A percentile compares a stretch with the other conserved stretches of the same genome.
Conservation (phyloP, 2,113 vertebrate genomes). For the Balaeniceps rex region DNA sequence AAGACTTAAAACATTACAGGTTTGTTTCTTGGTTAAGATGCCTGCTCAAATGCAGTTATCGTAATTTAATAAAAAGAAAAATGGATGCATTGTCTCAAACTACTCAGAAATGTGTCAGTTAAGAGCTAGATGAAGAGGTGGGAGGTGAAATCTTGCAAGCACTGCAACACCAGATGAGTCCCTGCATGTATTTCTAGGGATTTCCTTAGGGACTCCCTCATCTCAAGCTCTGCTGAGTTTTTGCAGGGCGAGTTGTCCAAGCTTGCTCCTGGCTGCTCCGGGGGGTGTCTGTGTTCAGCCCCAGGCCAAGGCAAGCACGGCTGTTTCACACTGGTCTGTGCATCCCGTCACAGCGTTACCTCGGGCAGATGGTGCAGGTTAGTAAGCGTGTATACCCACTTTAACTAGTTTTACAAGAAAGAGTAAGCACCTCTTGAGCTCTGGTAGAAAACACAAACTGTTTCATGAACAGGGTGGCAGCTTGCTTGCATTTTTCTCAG, state of each 20-base stretch:
- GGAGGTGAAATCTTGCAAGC: not conserved
- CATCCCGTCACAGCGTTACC: accelerated
- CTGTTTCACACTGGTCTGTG: not conserved
- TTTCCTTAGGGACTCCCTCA: no score
- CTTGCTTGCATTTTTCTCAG: not conserved
- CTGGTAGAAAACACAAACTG: not conserved
- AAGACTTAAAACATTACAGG: not conserved
- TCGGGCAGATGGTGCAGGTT: not conserved
- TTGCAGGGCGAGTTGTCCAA: accelerated
- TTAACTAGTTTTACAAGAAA: not conserved
- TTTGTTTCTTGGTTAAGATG: not conserved
- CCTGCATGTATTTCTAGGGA: not conserved
- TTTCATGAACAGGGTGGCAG: not conserved
- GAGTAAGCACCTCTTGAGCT: not conserved
- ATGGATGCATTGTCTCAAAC: not conserved
- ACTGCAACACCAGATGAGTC: not conserved
- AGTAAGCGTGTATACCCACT: accelerated
- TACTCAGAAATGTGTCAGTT: not conserved
- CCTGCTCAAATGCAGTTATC: not conserved
- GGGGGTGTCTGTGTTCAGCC: not conserved
- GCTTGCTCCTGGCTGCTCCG: not conserved
- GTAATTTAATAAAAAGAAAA: not conserved
- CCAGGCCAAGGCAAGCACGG: not conserved
- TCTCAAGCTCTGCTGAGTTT: not conserved
- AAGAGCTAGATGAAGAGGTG: not conserved